Evolutionary conservation across 2,888 invertebrate genomes (phyloP).

Genomic region (Scaptomyza parva): DNA sequence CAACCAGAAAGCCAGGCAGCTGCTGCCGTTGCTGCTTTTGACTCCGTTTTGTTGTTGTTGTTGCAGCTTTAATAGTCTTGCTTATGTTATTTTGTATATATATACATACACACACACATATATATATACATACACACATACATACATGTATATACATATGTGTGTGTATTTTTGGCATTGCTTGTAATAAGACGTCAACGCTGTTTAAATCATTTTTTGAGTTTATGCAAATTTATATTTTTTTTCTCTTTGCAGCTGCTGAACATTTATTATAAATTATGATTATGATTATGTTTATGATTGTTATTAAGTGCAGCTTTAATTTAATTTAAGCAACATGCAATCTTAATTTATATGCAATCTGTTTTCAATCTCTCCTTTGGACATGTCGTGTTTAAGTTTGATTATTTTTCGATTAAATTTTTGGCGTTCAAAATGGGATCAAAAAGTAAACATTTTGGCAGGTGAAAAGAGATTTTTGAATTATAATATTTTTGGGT

Average conservation of each 20-base stretch:
- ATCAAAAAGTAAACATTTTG: too few relatives aligned
- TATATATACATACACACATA: too few relatives aligned
- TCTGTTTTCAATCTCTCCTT: not conserved
- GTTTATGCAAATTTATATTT: conserved; percentile 20
- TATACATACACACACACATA: too few relatives aligned
- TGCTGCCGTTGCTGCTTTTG: conserved; percentile 18
- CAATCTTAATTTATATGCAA: conserved; percentile 1
- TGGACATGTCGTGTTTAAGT: not conserved
- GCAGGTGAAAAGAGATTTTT: too few relatives aligned
- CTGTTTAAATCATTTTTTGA: conserved; percentile 60
- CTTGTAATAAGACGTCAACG: conserved; percentile 79
- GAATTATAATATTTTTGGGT: too few relatives aligned
- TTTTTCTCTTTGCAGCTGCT: conserved; percentile 7
- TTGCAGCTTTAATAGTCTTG: conserved; percentile 27
- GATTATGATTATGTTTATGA: not conserved
- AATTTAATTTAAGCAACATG: conserved; percentile 8
- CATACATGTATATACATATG: conserved; percentile 43
- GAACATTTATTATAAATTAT: conserved; percentile 32
- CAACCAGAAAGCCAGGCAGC: conserved; percentile 13
- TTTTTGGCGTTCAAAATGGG: too few relatives aligned
- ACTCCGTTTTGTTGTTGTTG: conserved; percentile 26
- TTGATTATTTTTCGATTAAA: not conserved
- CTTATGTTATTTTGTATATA: conserved; percentile 1
- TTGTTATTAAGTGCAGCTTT: conserved; percentile 8
- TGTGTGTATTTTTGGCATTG: conserved; percentile 61